A percentile compares a stretch with the other conserved stretches of the same genome.
Evolutionary conservation across 1,140 invertebrate genomes (phyloP).

Genomic region (Melipona quadrifasciata): DNA sequence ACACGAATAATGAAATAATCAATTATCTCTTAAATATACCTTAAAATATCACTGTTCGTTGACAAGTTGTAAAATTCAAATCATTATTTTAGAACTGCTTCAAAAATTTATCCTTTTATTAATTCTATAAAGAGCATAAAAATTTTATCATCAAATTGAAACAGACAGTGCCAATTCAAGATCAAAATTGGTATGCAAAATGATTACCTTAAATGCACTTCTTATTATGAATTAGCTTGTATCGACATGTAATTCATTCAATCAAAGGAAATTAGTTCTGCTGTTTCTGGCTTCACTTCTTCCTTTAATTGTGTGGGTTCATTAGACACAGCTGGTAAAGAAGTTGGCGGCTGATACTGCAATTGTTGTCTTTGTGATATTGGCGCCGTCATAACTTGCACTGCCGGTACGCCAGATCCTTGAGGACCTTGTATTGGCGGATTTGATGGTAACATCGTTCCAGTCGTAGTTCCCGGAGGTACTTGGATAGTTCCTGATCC

Average conservation of each 20-base stretch:
- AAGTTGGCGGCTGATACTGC: slow-evolving; percentile 47
- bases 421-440: slow-evolving; percentile 50
- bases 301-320: slow-evolving; percentile 59
- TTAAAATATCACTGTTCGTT: not conserved
- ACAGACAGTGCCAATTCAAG: slow-evolving; percentile 9
- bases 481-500: slow-evolving; percentile 47
- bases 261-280: slow-evolving; percentile 79
- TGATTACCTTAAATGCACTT: slow-evolving; percentile 53
- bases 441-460: slow-evolving; percentile 40
- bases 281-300: slow-evolving; percentile 73
- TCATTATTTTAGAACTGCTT: slow-evolving; percentile 3
- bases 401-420: slow-evolving; percentile 33
- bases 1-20: slow-evolving; percentile 27
- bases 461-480: slow-evolving; percentile 32
- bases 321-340: slow-evolving; percentile 47
- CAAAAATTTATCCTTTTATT: slow-evolving; percentile 15
- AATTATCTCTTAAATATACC: not conserved
- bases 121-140: slow-evolving; percentile 22
- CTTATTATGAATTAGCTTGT: slow-evolving; percentile 29
- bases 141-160: slow-evolving; percentile 10
- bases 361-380: slow-evolving; percentile 55
- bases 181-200: slow-evolving; percentile 24
- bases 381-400: slow-evolving; percentile 50
- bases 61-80: not conserved
- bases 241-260: slow-evolving; percentile 47